These are phyloP conservation scores for silkworm (Bombyx mori) DNA, from an alignment of 1,140 invertebrate genomes.

Conservation along the genomic window DNA sequence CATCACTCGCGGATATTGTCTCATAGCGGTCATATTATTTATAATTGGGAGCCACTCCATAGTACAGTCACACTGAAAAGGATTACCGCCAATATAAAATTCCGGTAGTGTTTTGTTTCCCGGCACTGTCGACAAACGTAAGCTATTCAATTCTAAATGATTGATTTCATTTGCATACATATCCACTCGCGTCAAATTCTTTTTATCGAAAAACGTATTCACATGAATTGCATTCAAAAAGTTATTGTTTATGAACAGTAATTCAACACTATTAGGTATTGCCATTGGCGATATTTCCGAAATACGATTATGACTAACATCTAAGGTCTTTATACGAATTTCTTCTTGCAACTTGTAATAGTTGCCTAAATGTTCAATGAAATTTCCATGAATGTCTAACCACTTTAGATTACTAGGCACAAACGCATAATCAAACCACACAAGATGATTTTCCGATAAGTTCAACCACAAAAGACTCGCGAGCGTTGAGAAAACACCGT, in stretches of 20 bases:
- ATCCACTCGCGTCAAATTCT: constrained; percentile 87
- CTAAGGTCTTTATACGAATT: constrained; percentile 85
- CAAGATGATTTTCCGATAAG: constrained; percentile 91
- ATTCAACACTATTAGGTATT: constrained; percentile 90
- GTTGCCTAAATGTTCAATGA: constrained; percentile 87
- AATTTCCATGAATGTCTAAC: constrained; percentile 91
- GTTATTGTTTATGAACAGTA: constrained; percentile 92
- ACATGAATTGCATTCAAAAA: constrained; percentile 83
- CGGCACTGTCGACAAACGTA: constrained; percentile 81
- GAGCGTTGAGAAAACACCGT: constrained; percentile 86
- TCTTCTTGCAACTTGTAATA: constrained; percentile 88
- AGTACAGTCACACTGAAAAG: constrained; percentile 91
- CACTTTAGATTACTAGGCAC: constrained; percentile 90
- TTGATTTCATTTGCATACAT: constrained; percentile 90
- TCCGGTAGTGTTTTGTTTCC: constrained; percentile 81
- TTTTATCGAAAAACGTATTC: constrained; percentile 89
- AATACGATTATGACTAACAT: constrained; percentile 90
- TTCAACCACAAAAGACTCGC: constrained; percentile 88
- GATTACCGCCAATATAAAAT: constrained; percentile 91
- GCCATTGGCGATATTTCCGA: constrained; percentile 83
- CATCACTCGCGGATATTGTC: constrained; percentile 88
- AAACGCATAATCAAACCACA: constrained; percentile 93
- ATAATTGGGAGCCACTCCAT: constrained; percentile 93
- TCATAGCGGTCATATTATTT: constrained; percentile 84
- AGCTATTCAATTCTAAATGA: constrained; percentile 84